phyloP scores from a whole-genome alignment of 92 coral and sea anemone species.

The Heteractis magnifica region DNA sequence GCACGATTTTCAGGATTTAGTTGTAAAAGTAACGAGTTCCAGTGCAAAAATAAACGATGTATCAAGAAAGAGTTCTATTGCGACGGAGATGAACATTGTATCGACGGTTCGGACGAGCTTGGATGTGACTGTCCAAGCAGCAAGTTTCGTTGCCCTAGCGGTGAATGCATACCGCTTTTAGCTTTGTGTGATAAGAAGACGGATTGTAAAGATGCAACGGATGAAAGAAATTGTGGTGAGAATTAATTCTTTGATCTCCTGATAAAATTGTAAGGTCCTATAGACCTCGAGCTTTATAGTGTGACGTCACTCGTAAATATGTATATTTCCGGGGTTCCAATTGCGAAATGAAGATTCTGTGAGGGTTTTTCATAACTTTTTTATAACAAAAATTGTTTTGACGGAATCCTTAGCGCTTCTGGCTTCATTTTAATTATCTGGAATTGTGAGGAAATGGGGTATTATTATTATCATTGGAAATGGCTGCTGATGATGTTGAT shows the following conservation, averaged over 20 bases:
- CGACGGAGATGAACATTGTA: conserved; percentile 58
- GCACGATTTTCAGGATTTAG: conserved; percentile 30
- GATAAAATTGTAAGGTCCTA: too few relatives aligned
- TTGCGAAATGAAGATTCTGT: too few relatives aligned
- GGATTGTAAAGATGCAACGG: conserved; percentile 41
- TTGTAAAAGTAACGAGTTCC: conserved; percentile 45
- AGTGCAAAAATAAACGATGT: conserved; percentile 57
- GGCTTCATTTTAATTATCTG: too few relatives aligned
- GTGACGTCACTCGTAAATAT: too few relatives aligned
- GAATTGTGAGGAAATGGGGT: too few relatives aligned
- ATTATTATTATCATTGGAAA: too few relatives aligned
- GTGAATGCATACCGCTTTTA: conserved; percentile 35
- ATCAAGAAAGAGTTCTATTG: conserved; percentile 44
- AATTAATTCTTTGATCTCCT: neutral
- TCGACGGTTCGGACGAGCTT: conserved; percentile 63
- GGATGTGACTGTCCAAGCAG: conserved; percentile 52
- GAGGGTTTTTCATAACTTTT: too few relatives aligned
- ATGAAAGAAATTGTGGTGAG: conserved; percentile 56
- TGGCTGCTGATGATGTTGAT: too few relatives aligned
- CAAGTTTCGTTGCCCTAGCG: conserved; percentile 53
- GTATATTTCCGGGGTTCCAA: too few relatives aligned
- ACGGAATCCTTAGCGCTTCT: too few relatives aligned
- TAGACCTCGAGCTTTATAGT: too few relatives aligned
- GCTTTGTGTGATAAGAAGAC: conserved; percentile 46
- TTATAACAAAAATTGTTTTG: too few relatives aligned